Conservation (phyloP, 1,140 invertebrate species). For the Gyrodactylus bullatarudis region DNA sequence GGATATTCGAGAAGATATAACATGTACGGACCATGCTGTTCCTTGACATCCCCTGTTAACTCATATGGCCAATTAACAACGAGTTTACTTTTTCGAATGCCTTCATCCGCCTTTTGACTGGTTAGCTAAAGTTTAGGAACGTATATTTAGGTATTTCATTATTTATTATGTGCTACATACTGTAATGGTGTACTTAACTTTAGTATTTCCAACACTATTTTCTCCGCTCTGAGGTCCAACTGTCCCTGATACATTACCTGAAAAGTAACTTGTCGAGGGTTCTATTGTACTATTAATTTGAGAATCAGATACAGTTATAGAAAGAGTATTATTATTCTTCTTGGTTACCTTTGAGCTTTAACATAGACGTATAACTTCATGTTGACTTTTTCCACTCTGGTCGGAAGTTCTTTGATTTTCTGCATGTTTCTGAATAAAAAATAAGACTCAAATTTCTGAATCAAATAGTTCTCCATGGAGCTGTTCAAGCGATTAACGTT, state of each 20-base stretch:
- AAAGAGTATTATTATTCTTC: background rate
- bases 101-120: background rate
- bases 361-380: background rate
- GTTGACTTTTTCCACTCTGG: background rate
- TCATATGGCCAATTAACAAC: background rate
- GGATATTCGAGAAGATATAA: background rate
- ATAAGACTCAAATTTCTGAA: no score
- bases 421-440: background rate
- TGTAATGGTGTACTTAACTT: background rate
- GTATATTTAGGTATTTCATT: background rate
- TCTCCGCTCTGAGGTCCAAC: background rate
- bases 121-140: background rate
- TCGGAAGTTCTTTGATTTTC: background rate
- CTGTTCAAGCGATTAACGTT: no score
- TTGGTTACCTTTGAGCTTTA: background rate
- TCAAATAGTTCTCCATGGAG: no score
- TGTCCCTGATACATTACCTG: background rate
- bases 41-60: background rate
- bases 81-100: background rate
- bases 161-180: no score
- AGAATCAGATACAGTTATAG: background rate
- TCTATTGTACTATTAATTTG: background rate
- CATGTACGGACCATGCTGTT: background rate
- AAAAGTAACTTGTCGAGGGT: background rate
- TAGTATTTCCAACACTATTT: background rate